A percentile compares a stretch with the other conserved stretches of the same genome.
Conservation (phyloP, 2,113 vertebrate species). For the Amia ocellicauda region DNA sequence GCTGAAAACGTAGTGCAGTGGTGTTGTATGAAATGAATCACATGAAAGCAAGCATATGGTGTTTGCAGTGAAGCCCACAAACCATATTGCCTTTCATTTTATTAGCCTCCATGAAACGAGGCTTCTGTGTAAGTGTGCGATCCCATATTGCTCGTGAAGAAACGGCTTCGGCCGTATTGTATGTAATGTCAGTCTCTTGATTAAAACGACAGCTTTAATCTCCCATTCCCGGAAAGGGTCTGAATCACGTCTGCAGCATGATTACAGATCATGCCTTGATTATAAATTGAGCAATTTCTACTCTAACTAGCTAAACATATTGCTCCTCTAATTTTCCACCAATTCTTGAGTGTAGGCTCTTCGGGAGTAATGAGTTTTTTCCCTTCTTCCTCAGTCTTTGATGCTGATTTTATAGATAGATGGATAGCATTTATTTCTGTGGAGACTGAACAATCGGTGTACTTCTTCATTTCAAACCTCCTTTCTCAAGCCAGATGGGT, state of each 20-base stretch:
- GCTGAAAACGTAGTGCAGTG: no score
- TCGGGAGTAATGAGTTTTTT: no score
- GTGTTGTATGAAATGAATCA: no score
- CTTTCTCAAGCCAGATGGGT: no score
- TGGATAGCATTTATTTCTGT: no score
- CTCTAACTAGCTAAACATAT: slow-evolving; percentile 4
- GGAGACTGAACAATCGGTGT: no score
- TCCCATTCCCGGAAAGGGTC: not conserved
- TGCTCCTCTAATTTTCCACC: not conserved
- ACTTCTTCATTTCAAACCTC: no score
- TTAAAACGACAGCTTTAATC: slow-evolving; percentile 11
- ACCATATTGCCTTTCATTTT: not conserved
- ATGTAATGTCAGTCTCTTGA: not conserved
- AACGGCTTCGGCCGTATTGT: not conserved
- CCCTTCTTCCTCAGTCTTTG: no score
- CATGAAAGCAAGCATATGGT: not conserved
- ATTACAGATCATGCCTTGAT: not conserved
- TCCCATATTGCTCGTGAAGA: not conserved
- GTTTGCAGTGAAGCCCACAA: not conserved
- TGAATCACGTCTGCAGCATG: not conserved
- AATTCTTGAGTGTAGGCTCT: not conserved
- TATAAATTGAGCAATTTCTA: slow-evolving; percentile 4
- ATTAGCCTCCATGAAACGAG: not conserved
- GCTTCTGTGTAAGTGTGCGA: not conserved
- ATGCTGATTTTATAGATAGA: no score